These are phyloP conservation scores for Tapirus terrestris DNA, from an alignment of 2,113 vertebrate species.

Conservation along the genomic window DNA sequence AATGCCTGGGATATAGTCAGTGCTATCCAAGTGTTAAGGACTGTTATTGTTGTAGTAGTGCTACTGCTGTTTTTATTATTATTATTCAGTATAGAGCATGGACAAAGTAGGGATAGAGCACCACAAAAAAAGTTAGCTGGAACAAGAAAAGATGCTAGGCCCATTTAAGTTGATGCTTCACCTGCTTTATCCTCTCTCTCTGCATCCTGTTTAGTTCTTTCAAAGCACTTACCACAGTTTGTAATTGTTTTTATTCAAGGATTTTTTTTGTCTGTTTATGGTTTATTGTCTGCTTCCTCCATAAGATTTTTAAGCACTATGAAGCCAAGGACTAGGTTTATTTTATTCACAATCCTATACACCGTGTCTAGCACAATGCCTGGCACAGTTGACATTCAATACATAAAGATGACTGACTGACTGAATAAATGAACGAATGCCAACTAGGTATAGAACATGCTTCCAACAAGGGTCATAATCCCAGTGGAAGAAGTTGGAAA, in stretches of 20 bases:
- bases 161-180: not conserved
- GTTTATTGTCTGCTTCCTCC: not conserved
- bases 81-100: not conserved
- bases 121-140: not conserved
- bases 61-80: not conserved
- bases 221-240: not conserved
- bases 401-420: not conserved
- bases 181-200: not conserved
- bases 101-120: not conserved
- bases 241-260: not conserved
- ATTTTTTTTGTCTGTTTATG: not conserved
- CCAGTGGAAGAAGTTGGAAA: not conserved
- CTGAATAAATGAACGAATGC: not conserved
- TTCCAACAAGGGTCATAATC: not conserved
- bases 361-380: not conserved
- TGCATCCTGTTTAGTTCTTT: not conserved
- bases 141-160: not conserved
- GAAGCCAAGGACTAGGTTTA: not conserved
- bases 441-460: not conserved
- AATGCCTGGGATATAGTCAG: not conserved
- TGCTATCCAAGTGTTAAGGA: not conserved
- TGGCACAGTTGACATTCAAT: not conserved
- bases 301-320: not conserved
- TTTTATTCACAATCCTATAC: not conserved
- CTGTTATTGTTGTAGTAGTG: not conserved